Evolutionary conservation across 2,888 invertebrate species (phyloP).

Genomic region (Apeira syringaria): DNA sequence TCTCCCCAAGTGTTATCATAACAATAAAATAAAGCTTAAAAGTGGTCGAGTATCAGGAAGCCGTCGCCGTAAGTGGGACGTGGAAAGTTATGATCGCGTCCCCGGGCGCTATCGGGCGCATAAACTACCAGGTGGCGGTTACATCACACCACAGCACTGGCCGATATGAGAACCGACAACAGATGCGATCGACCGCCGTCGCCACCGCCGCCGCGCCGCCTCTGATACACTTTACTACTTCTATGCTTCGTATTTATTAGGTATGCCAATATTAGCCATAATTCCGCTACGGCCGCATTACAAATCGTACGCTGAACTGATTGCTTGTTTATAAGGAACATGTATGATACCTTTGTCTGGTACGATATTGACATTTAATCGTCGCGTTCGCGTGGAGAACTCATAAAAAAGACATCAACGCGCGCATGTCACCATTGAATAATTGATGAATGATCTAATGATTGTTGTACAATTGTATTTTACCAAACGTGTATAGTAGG

Average conservation of each 20-base stretch:
- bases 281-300: constrained; percentile 23
- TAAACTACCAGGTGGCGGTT: constrained; percentile 70
- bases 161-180: constrained; percentile 65
- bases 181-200: constrained; percentile 49
- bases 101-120: constrained; percentile 59
- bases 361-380: neutral
- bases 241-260: constrained; percentile 33
- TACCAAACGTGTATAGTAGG: too few species aligned
- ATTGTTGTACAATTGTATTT: too few species aligned
- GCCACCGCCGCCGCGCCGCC: constrained; percentile 44
- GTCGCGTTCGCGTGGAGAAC: neutral
- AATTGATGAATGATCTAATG: too few species aligned
- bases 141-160: constrained; percentile 64
- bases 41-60: constrained; percentile 23
- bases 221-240: constrained; percentile 37
- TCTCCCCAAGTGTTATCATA: too few species aligned
- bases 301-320: constrained; percentile 21
- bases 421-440: constrained; percentile 3
- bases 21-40: constrained; percentile 12
- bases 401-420: constrained; percentile 28
- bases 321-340: constrained; percentile 13
- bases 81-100: constrained; percentile 46
- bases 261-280: constrained; percentile 37
- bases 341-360: constrained; percentile 7
- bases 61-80: constrained; percentile 24